Percentiles rank a stretch among this genome's conserved stretches.
Evolutionary conservation across 2,797 vertebrate species (phyloP).

Genomic region (Macrochelys suwanniensis): DNA sequence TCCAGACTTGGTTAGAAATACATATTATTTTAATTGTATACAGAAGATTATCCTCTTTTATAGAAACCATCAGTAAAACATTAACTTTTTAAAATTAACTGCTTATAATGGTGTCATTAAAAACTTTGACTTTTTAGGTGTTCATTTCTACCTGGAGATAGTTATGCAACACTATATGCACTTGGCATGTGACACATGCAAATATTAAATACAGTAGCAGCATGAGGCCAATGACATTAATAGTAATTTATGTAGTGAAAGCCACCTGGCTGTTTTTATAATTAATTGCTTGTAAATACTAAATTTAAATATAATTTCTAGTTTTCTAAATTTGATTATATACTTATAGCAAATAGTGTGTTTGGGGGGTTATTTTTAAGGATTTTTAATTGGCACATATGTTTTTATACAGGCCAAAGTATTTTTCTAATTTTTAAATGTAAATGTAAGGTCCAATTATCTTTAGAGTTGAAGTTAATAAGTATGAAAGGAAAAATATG

Average conservation of each 20-base stretch:
- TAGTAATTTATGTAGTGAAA: slow-evolving; percentile 94
- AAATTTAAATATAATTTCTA: slow-evolving; percentile 94
- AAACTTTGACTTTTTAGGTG: slow-evolving; percentile 75
- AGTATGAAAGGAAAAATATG: slow-evolving; percentile 35
- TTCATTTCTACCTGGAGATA: slow-evolving; percentile 83
- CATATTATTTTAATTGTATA: slow-evolving; percentile 18
- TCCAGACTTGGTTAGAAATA: not conserved
- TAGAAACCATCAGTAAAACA: slow-evolving; percentile 24
- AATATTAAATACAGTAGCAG: slow-evolving; percentile 92
- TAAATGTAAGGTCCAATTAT: slow-evolving; percentile 56
- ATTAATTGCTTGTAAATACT: slow-evolving; percentile 98
- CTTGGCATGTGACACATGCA: slow-evolving; percentile 90
- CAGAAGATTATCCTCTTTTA: not conserved
- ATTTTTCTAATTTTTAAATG: slow-evolving; percentile 20
- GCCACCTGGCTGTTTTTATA: slow-evolving; percentile 92
- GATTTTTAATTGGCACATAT: slow-evolving; percentile 5
- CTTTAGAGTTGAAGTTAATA: slow-evolving; percentile 27
- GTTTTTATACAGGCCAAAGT: slow-evolving; percentile 21
- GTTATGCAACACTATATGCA: slow-evolving; percentile 82
- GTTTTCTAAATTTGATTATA: slow-evolving; percentile 85
- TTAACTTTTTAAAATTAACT: slow-evolving; percentile 36
- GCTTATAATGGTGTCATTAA: slow-evolving; percentile 21
- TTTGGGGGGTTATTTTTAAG: slow-evolving; percentile 49
- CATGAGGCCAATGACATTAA: slow-evolving; percentile 97
- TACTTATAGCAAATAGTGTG: slow-evolving; percentile 74